Evolutionary conservation across 2,797 vertebrate genomes (phyloP).

Genomic region (Knipowitschia caucasica): DNA sequence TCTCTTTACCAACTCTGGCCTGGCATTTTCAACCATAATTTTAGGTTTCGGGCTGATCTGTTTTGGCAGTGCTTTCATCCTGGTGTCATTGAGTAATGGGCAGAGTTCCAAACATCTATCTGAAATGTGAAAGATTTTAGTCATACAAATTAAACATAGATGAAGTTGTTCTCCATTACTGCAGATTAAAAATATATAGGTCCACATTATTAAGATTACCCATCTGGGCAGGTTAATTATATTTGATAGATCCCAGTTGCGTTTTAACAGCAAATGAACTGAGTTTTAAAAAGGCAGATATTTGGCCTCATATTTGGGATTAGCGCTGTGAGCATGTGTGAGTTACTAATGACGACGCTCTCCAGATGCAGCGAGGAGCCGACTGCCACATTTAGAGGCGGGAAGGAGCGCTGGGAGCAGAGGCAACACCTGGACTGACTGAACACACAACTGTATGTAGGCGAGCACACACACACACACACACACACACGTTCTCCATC

Average conservation of each 20-base stretch:
- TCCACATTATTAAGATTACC: slow-evolving; percentile 13
- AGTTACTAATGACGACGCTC: slow-evolving; percentile 63
- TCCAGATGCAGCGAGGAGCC: slow-evolving; percentile 64
- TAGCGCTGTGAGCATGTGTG: slow-evolving; percentile 27
- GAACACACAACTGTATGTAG: background rate
- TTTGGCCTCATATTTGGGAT: slow-evolving; percentile 1
- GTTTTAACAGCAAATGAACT: slow-evolving; percentile 20
- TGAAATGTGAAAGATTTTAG: slow-evolving; percentile 8
- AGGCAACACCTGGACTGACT: slow-evolving; percentile 58
- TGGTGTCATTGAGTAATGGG: slow-evolving; percentile 2
- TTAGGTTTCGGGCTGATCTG: background rate
- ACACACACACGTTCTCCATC: slow-evolving; percentile 19
- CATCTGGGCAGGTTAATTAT: slow-evolving; percentile 8
- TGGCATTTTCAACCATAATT: slow-evolving; percentile 2
- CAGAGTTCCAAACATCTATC: slow-evolving; percentile 4
- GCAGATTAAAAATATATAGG: slow-evolving; percentile 12
- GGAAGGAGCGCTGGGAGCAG: slow-evolving; percentile 43
- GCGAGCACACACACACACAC: slow-evolving; percentile 3
- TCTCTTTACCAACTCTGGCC: slow-evolving; percentile 14
- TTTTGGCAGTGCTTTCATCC: background rate
- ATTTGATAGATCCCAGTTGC: slow-evolving; percentile 1
- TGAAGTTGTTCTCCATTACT: slow-evolving; percentile 10
- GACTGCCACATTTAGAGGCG: slow-evolving; percentile 52
- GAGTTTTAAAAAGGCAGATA: slow-evolving; percentile 13
- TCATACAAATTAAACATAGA: slow-evolving; percentile 1